Evolutionary conservation across 2,888 invertebrate species (phyloP), one percentile per base, ranked within the genome.

Genomic region (Neuroscelio doddi): DNA sequence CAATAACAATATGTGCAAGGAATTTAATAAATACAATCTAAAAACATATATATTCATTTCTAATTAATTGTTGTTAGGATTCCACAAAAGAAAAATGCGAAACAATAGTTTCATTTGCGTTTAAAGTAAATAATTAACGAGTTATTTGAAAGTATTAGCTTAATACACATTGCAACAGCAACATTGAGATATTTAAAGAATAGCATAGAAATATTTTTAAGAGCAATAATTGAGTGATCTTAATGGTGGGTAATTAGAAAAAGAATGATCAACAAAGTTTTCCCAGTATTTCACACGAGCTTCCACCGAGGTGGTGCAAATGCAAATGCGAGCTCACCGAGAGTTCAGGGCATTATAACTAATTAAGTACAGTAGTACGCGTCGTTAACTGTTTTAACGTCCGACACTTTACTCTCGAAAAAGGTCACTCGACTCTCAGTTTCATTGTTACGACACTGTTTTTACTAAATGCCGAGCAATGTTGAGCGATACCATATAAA

Each of bases 391-490:
- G 36, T 36, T 36, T 36, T 36, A 38, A 38, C 16, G 38, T 17
- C 41, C 41, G 12, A 41, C 10, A 26, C 26, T 24, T 10, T 14
- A 12, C 41, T 16, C 26, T 21, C 41, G 41, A 41, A 41, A 41
- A 41, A 41, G 41, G 41, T 41, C 26, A 41, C 26, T 12, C 41
- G 36, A 36, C 36, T 36, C 36, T 36, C 36, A 24, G 26, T 24
- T 16, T 24, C 41, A 41, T 41, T 41, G 41, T 41, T 41, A 24
- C 41, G 26, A 41, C 26, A 41, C 14, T 4, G 16, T 38, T 38
- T 38, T 38, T 7, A 36, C 38, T 17, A 17, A 39, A 17, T 39
- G 17, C 10, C 39, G 39, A 36, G 39, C 39, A 39, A 3, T 4
- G 15, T 36, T 36, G 3, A 16, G 9, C 36, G 4, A 15, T n/a